These are phyloP conservation scores for Melitaea cinxia DNA, from an alignment of 1,140 invertebrate species.

Conservation along the genomic window DNA sequence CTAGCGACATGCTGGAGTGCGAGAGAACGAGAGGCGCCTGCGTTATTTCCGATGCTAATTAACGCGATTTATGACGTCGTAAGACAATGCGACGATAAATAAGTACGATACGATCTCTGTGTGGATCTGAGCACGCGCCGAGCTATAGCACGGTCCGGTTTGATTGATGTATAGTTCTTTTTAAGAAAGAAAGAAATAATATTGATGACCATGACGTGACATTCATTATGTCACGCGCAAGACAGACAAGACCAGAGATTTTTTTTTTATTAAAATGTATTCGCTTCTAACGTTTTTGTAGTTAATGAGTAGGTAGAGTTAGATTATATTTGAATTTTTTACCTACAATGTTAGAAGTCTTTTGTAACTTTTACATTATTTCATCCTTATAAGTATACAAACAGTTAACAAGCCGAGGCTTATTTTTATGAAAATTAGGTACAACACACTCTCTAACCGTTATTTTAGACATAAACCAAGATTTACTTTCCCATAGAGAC, in stretches of 20 bases:
- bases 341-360: no score
- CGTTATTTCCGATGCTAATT: conserved; percentile 40
- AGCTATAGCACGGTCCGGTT: not conserved
- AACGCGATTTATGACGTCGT: conserved; percentile 39
- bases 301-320: no score
- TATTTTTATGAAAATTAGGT: no score
- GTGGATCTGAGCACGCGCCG: conserved; percentile 13
- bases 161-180: not conserved
- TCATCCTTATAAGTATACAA: no score
- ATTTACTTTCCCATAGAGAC: conserved; percentile 28
- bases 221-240: not conserved
- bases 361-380: no score
- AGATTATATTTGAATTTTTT: no score
- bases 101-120: conserved; percentile 37
- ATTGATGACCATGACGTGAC: not conserved
- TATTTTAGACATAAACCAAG: not conserved
- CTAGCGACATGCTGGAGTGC: not conserved
- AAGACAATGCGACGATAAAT: conserved; percentile 46
- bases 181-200: not conserved
- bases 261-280: no score
- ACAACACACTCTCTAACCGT: no score
- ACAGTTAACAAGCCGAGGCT: no score
- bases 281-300: no score
- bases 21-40: not conserved
- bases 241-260: no score